Evolutionary conservation across 1,140 invertebrate genomes (phyloP), one percentile per base, ranked within the genome.

Genomic region (Euschistus heros): DNA sequence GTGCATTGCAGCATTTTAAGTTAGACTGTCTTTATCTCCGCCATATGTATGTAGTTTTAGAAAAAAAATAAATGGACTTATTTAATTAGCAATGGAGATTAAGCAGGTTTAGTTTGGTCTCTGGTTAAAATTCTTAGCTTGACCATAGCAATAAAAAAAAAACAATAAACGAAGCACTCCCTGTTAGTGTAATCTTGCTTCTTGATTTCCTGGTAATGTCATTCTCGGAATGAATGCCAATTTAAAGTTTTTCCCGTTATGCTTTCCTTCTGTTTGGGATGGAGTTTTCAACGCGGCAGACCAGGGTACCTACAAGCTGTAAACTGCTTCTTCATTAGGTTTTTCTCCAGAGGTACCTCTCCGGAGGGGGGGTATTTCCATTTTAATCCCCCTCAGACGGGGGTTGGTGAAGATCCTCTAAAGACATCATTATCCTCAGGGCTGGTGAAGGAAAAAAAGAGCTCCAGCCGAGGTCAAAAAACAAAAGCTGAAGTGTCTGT

Each of bases 401-500:
- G 14, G 47, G 47, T 8, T 50, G 47, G 47, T 37, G 33, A 37
- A 37, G 33, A 37, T 37, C 33, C 33, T 37, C 47, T 50, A 50
- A 50, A 50, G 47, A 50, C 47, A 50, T 50, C 47, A 22, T 50
- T 50, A 50, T 18, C 47, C 47, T 22, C 47, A 22, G 47, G 22
- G 47, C n/a, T 20, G 47, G 47, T 18, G 47, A 6, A 50, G 22
- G 22, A 50, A 50, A 50, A 50, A 50, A 18, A 50, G 22, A 50
- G 47, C n/a, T 6, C 22, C 47, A 22, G 1, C 47, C n/a, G 22
- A 18, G n/a, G n/a, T 22, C 47, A 50, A 50, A 50, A 50, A 50
- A 50, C 47, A 50, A 50, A 50, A 22, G 22, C 55, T 59, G 24
- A 59, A 59, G 55, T 59, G 55, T 59, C 55, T 59, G 55, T 33